Percentiles rank a stretch among this genome's conserved stretches.
Conservation (phyloP, 2,797 vertebrate species). For the Enteromius thamalakanensis region DNA sequence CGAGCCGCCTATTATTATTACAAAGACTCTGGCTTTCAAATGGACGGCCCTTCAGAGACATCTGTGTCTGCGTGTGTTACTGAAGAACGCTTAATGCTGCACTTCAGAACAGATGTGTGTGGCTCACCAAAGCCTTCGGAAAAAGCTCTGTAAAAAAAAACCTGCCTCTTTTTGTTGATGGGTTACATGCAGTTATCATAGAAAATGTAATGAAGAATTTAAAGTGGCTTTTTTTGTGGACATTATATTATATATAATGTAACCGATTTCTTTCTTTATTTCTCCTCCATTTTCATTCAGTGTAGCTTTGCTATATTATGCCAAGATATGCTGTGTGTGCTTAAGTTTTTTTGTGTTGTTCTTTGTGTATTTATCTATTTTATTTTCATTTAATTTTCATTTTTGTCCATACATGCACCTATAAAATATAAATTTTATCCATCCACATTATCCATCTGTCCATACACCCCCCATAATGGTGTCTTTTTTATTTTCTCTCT, state of each 20-base stretch:
- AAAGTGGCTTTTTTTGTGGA: too few species aligned
- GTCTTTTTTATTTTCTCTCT: too few species aligned
- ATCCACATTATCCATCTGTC: too few species aligned
- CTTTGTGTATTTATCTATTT: too few species aligned
- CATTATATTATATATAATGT: too few species aligned
- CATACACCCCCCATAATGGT: too few species aligned
- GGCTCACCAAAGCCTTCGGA: not conserved
- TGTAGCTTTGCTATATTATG: not conserved
- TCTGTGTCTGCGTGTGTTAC: slow-evolving; percentile 41
- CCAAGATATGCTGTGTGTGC: not conserved
- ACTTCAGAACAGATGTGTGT: slow-evolving; percentile 36
- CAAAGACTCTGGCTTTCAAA: slow-evolving; percentile 31
- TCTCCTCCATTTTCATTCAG: not conserved
- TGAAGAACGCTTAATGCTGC: slow-evolving; percentile 1
- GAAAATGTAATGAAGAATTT: not conserved
- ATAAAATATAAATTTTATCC: too few species aligned
- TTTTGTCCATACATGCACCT: too few species aligned
- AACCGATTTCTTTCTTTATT: not conserved
- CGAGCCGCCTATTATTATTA: slow-evolving; percentile 22
- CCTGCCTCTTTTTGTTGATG: not conserved
- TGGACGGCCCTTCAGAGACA: slow-evolving; percentile 28
- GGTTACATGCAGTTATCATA: not conserved
- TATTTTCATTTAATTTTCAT: too few species aligned
- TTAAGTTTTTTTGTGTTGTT: not conserved
- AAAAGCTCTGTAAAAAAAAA: not conserved